Conservation (phyloP, 2,797 vertebrate genomes). For the Notolabrus celidotus region DNA sequence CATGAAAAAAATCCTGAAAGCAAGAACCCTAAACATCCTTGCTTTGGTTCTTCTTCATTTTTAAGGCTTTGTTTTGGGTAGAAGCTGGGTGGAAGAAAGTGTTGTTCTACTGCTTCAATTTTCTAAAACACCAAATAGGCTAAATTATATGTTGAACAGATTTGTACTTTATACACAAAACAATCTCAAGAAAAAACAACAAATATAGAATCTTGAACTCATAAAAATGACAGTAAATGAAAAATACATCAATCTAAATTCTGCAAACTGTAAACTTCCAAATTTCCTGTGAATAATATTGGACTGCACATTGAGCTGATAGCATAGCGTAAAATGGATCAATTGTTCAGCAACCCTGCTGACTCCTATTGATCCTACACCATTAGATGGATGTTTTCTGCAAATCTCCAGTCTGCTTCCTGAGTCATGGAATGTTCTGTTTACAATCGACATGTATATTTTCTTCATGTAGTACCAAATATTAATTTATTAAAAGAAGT, state of each 20-base stretch:
- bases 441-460: slow-evolving; percentile 20
- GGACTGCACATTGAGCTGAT: slow-evolving; percentile 63
- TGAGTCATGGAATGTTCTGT: slow-evolving; percentile 70
- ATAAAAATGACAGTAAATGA: not conserved
- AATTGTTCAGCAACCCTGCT: slow-evolving; percentile 66
- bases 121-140: not conserved
- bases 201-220: not conserved
- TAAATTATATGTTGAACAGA: not conserved
- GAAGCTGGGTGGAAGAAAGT: no score
- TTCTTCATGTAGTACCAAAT: not conserved
- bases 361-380: slow-evolving; percentile 78
- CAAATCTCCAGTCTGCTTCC: slow-evolving; percentile 50
- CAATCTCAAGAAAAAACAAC: not conserved
- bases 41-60: no score
- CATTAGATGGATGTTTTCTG: slow-evolving; percentile 77
- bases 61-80: no score
- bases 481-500: no score
- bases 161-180: not conserved
- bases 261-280: slow-evolving; percentile 2
- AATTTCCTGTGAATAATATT: slow-evolving; percentile 41
- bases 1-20: no score
- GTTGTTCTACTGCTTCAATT: no score
- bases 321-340: slow-evolving; percentile 72
- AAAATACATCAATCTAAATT: slow-evolving; percentile 35
- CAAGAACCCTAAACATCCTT: no score